Evolutionary conservation across 2,888 invertebrate species (phyloP).

Genomic region (Amblyjoppa proteus): DNA sequence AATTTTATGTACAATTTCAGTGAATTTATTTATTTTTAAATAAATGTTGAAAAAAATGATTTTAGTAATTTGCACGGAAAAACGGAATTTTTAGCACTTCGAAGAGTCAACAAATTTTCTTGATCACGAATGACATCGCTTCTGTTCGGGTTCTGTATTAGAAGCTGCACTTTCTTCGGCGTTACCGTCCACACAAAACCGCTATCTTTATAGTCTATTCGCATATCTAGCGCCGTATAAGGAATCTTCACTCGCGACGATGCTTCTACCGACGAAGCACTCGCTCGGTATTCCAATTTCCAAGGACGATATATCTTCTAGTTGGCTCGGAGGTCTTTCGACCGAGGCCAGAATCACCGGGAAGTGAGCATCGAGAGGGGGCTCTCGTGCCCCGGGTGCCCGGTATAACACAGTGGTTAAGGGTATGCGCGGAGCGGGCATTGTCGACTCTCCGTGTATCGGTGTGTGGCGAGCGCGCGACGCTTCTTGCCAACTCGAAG

Average conservation of each 20-base stretch:
- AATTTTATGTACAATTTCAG: too few relatives aligned
- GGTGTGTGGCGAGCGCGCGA: conserved; percentile 59
- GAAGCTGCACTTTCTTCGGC: not conserved
- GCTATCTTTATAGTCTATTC: conserved; percentile 3
- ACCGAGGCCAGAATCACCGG: conserved; percentile 53
- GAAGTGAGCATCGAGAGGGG: conserved; percentile 19
- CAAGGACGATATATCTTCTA: conserved; percentile 77
- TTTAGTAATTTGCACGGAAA: too few relatives aligned
- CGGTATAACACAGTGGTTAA: conserved; percentile 22
- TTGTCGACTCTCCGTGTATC: conserved; percentile 42
- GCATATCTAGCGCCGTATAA: conserved; percentile 9
- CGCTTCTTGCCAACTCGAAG: conserved; percentile 78
- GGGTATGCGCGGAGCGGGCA: conserved; percentile 19
- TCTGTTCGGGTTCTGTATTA: not conserved
- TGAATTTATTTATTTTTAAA: too few relatives aligned
- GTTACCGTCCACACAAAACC: not conserved
- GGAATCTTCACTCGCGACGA: conserved; percentile 42
- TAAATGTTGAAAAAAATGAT: too few relatives aligned
- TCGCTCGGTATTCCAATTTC: conserved; percentile 78
- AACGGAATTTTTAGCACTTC: not conserved
- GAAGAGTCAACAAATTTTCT: not conserved
- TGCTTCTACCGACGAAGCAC: conserved; percentile 32
- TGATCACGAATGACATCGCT: not conserved
- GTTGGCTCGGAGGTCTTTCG: conserved; percentile 76
- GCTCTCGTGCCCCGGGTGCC: conserved; percentile 15